Base-by-base conservation (phyloP, 1,140 invertebrate species). In the Drosophila nasuta region DNA sequence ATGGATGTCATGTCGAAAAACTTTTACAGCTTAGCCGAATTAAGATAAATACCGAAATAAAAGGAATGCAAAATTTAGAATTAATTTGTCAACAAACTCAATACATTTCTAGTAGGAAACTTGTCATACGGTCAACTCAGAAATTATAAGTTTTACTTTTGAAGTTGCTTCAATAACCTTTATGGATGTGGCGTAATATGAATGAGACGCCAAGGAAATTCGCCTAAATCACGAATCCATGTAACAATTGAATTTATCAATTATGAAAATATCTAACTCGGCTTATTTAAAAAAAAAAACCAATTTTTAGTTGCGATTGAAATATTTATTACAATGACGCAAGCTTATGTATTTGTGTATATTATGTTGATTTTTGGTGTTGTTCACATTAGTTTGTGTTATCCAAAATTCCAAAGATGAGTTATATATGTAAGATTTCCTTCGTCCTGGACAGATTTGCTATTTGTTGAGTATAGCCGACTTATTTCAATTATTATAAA, bases 401-500 rank as follows among this genome's bases (percentile, higher is more conserved):
- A 51, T 52, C 28, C 51, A 54, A 54, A 51, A 13, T 52, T 43
- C 58, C 33, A 41, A 38, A 25, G 46, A 38, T 57, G 33, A 65
- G 20, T 30, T 46, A 8, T 49, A 33, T 3, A 41, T 48, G 35
- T 51, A 15, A 46, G 25, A 51, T 58, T 58, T 43, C 35, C 28
- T 20, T 13, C 13, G 33, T 13, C n/a, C 1, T 25, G 7, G 1
- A 17, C 46, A 59, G 11, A 25, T 38, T 8, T 41, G 17, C 60
- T 35, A 7, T 1, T 71, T 28, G 13, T 30, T 10, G 6, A 52
- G n/a, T 45, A 43, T 45, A 46, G 64, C 33, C 25, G 35, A 67
- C 57, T 56, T 48, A 43, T 68, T 83, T 83, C 77, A 74, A 78
- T 70, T 60, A 78, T 70, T 56, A 45, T 46, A 68, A 75, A 76